Base-by-base conservation (phyloP, 2,113 vertebrate genomes). In the Nesogale talazaci region DNA sequence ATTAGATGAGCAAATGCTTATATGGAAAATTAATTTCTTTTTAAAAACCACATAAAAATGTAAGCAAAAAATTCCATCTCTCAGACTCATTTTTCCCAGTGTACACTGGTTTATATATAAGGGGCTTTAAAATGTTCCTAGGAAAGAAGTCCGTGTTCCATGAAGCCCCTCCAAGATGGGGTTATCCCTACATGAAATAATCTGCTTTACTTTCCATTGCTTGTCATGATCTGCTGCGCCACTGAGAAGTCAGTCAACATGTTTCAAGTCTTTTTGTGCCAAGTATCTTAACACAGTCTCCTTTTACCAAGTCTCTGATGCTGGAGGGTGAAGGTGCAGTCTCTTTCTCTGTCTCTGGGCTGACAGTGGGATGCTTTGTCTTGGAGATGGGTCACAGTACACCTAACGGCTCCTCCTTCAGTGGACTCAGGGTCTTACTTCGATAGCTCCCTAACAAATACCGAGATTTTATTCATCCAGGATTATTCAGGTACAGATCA, bases 141-240 rank as follows among this genome's bases (percentile, higher is more conserved):
- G 57, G 57, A 59, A 59, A 59, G 14, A 59, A 59, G 16, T 59
- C 20, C 20, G 14, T 59, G 42, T 46, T 46, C 20, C 20, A 11
- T 59, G 57, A 59, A 59, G 57, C 57, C 57, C 57, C 57, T 59
- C 3, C 15, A 11, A 14, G 78, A 10, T 19, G 63, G 36, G 61
- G 56, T 42, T 40, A 14, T 14, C 2, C 0, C 36, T 29, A 6
- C 7, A 7, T 22, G 1, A 17, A 4, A 0, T 34, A 8, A 19
- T 20, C 3, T 4, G 1, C 31, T 46, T 82, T 82, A n/a, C 57
- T 79, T 95, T n/a, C 2, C 34, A 57, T 6, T 63, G 29, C 23
- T 20, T n/a, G 0, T 17, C 4, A 1, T 63, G 34, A n/a, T 56
- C 82, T 29, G 56, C 8, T 74, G 8, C 0, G n/a, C 77, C 80